These are phyloP conservation scores for Gallinago media DNA, from an alignment of 2,113 vertebrate genomes.

Conservation along the genomic window DNA sequence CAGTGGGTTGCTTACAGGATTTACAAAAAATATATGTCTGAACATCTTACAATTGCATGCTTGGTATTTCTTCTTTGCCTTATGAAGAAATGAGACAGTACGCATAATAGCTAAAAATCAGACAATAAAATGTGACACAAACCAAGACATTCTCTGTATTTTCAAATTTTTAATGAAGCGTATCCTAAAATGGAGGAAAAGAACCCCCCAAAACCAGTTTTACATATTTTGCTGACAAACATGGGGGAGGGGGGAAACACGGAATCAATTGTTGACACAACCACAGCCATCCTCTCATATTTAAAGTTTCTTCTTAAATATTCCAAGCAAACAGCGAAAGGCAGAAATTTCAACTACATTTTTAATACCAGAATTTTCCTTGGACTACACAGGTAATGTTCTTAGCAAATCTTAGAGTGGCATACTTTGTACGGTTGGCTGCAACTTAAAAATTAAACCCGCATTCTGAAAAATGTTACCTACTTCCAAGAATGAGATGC, in stretches of 20 bases:
- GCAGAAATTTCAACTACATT: neutral
- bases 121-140: conserved; percentile 45
- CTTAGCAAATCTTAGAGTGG: neutral
- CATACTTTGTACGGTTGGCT: neutral
- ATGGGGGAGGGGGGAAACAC: neutral
- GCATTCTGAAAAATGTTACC: neutral
- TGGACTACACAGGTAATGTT: neutral
- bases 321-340: neutral
- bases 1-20: neutral
- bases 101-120: neutral
- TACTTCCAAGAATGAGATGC: neutral
- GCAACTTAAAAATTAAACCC: neutral
- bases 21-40: neutral
- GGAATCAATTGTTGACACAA: neutral
- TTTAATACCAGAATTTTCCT: neutral
- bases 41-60: conserved; percentile 17
- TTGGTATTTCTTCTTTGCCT: conserved; percentile 23
- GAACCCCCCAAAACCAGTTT: rapidly evolving
- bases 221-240: neutral
- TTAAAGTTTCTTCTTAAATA: neutral
- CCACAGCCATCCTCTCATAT: neutral
- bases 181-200: neutral
- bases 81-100: neutral
- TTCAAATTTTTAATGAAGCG: neutral
- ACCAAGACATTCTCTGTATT: conserved; percentile 9